These are phyloP conservation scores for Nettapus auritus DNA, from an alignment of 2,113 vertebrate genomes.

Conservation along the genomic window DNA sequence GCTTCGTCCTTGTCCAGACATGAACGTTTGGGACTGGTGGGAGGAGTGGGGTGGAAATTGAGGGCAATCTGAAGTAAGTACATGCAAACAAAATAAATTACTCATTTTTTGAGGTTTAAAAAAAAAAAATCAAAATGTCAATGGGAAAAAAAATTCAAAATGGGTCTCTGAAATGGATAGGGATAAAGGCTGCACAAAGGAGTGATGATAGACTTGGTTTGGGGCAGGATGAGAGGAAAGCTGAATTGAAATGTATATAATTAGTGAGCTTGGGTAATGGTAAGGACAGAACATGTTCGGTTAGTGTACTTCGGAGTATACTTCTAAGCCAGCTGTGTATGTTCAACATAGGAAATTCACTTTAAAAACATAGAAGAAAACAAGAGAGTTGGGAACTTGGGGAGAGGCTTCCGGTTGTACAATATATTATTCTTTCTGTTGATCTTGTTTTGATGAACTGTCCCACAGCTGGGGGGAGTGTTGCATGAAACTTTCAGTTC, in stretches of 20 bases:
- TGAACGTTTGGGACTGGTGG: background rate
- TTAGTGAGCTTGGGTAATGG: background rate
- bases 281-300: background rate
- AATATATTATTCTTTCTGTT: background rate
- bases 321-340: background rate
- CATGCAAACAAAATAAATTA: background rate
- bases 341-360: background rate
- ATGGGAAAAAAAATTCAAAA: background rate
- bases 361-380: background rate
- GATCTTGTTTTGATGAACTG: background rate
- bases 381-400: background rate
- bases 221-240: background rate
- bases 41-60: background rate
- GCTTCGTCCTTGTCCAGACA: background rate
- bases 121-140: background rate
- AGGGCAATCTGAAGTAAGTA: background rate
- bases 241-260: background rate
- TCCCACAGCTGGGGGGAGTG: background rate
- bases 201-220: conserved; percentile 17
- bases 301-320: background rate
- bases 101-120: background rate
- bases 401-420: background rate
- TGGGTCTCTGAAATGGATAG: background rate
- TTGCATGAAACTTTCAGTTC: background rate
- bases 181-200: conserved; percentile 9